Conservation (phyloP, 2,113 vertebrate genomes). For the Centropus unirufus region DNA sequence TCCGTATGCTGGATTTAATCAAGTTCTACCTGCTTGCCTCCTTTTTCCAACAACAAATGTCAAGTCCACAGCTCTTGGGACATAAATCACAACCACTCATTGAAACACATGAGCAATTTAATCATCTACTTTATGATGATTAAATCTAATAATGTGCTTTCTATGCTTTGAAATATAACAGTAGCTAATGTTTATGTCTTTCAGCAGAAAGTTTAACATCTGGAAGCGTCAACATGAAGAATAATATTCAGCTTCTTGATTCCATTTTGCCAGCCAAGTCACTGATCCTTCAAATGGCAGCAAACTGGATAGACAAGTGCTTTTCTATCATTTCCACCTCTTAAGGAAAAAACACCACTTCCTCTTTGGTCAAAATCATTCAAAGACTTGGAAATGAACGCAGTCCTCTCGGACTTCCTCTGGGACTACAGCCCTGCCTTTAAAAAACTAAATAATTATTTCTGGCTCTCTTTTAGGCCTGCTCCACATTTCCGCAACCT, state of each 20-base stretch:
- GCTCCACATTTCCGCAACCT: neutral
- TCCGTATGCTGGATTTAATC: neutral
- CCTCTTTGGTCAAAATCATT: neutral
- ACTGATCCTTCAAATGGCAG: neutral
- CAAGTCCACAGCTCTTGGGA: neutral
- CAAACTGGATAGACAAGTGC: neutral
- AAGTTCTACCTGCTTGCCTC: neutral
- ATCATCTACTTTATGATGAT: neutral
- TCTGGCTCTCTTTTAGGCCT: neutral
- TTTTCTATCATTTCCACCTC: neutral
- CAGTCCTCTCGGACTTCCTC: neutral
- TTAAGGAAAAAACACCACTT: neutral
- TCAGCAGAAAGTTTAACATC: neutral
- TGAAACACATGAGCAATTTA: neutral
- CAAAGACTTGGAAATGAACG: neutral
- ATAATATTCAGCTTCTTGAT: neutral
- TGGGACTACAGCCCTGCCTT: neutral
- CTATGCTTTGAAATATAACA: neutral
- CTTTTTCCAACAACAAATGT: neutral
- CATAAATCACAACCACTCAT: neutral
- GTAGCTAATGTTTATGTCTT: neutral
- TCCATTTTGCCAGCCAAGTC: neutral
- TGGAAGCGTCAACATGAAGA: neutral
- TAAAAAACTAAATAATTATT: neutral
- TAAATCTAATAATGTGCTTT: neutral